Evolutionary conservation across 2,113 vertebrate genomes (phyloP), one percentile per base, ranked within the genome.

Genomic region (Tragelaphus strepsiceros): DNA sequence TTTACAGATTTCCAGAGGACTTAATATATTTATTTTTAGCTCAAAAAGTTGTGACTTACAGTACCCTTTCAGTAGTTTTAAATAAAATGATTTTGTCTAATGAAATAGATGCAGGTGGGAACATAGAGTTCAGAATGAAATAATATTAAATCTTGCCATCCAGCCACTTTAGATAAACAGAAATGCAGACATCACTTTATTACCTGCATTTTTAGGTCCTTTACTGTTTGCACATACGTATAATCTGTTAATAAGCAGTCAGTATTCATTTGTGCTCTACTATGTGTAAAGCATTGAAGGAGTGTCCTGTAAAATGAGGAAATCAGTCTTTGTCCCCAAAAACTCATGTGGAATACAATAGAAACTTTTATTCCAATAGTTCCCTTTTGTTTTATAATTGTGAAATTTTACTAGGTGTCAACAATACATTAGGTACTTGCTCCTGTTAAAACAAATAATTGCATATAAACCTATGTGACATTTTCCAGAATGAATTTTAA

Each of bases 401-500:
- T 35, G 32, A 88, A 77, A 51, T 67, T 62, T 67, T 90, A 61
- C 61, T 71, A 88, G 49, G 1, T 90, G 43, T 53, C 32, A 94
- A 30, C 30, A 82, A 9, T 32, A 5, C 46, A 71, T 56, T 95
- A 77, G 16, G 30, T 91, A 88, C 16, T 88, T 86, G 83, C 24
- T 54, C 85, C 46, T 28, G 16, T 97, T 94, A 96, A 62, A 84
- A 43, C 19, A 88, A 58, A 67, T 56, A 46, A n/a, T 46, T 94
- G 19, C 28, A 59, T 82, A 39, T 89, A 87, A 78, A 71, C 87
- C 7, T 26, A 62, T 7, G 16, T 64, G 95, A 81, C 24, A 78
- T 89, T 95, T 95, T 92, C 43, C 6, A 77, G 30, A 90, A 94
- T 90, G 21, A 88, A 58, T 67, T 94, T 90, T 93, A 92, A 94